Conservation (phyloP, 1,140 invertebrate species). For the Monochamus saltuarius region DNA sequence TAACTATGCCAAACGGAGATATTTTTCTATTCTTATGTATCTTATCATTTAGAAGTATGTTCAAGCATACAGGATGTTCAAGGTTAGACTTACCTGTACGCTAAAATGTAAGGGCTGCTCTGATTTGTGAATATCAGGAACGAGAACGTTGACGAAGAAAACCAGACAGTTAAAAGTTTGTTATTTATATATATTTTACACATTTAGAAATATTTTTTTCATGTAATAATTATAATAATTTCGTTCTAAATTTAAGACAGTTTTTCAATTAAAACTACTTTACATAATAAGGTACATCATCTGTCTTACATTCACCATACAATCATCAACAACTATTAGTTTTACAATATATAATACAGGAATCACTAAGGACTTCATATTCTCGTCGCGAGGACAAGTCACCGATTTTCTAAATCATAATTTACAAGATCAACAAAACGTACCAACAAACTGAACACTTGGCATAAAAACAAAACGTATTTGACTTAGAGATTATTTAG, state of each 20-base stretch:
- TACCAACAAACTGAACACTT: slow-evolving; percentile 22
- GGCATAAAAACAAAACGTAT: slow-evolving; percentile 16
- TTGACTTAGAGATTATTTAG: too few species aligned
- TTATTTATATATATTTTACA: slow-evolving; percentile 46
- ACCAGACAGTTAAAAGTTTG: slow-evolving; percentile 20
- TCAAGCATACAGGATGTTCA: too few species aligned
- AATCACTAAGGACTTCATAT: slow-evolving; percentile 35
- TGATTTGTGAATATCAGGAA: too few species aligned
- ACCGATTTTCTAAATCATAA: background rate
- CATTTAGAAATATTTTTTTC: slow-evolving; percentile 46
- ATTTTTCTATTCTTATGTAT: too few species aligned
- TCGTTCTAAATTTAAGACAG: slow-evolving; percentile 38
- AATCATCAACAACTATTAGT: slow-evolving; percentile 43
- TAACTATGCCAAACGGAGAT: too few species aligned
- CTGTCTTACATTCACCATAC: slow-evolving; percentile 42
- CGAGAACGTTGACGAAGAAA: too few species aligned
- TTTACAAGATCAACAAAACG: slow-evolving; percentile 30
- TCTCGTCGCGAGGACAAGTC: too few species aligned
- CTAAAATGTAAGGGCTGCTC: too few species aligned
- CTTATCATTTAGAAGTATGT: too few species aligned
- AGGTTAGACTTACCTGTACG: too few species aligned
- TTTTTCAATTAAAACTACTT: slow-evolving; percentile 44
- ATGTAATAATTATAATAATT: slow-evolving; percentile 42
- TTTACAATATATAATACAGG: slow-evolving; percentile 42
- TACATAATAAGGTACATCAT: slow-evolving; percentile 49